phyloP scores from a whole-genome alignment of 2,797 vertebrate species.

The Sebastolobus altivelis region DNA sequence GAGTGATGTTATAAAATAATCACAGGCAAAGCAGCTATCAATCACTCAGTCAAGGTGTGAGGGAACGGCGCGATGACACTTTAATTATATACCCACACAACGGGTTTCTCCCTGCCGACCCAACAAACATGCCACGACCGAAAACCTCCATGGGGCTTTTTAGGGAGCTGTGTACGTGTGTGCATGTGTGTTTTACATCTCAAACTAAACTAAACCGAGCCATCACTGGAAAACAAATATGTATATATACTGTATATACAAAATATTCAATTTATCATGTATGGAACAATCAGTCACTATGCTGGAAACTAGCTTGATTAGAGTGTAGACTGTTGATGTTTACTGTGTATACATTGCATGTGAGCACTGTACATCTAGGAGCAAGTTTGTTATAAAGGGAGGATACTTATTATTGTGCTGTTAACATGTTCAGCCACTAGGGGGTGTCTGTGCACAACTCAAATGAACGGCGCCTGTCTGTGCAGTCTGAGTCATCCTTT shows the following conservation, averaged over 20 bases:
- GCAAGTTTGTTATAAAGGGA: slow-evolving; percentile 3
- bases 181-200: slow-evolving; percentile 7
- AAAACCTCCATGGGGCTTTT: slow-evolving; percentile 71
- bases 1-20: slow-evolving; percentile 84
- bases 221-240: slow-evolving; percentile 16
- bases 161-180: slow-evolving; percentile 30
- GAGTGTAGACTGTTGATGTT: slow-evolving; percentile 38
- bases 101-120: slow-evolving; percentile 80
- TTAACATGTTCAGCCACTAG: slow-evolving; percentile 68
- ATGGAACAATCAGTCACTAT: background rate
- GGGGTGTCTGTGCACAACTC: slow-evolving; percentile 76
- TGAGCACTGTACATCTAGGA: background rate
- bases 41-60: slow-evolving; percentile 75
- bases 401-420: background rate
- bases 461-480: slow-evolving; percentile 27
- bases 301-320: slow-evolving; percentile 25
- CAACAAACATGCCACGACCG: slow-evolving; percentile 80
- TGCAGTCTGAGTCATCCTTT: slow-evolving; percentile 63
- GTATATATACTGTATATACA: background rate
- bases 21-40: slow-evolving; percentile 81
- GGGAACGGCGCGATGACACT: slow-evolving; percentile 77
- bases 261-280: background rate
- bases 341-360: slow-evolving; percentile 24
- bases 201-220: slow-evolving; percentile 13
- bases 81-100: slow-evolving; percentile 81